Evolutionary conservation across 2,113 vertebrate species (phyloP), one percentile per base, ranked within the genome.

Genomic region (Girardinichthys multiradiatus): DNA sequence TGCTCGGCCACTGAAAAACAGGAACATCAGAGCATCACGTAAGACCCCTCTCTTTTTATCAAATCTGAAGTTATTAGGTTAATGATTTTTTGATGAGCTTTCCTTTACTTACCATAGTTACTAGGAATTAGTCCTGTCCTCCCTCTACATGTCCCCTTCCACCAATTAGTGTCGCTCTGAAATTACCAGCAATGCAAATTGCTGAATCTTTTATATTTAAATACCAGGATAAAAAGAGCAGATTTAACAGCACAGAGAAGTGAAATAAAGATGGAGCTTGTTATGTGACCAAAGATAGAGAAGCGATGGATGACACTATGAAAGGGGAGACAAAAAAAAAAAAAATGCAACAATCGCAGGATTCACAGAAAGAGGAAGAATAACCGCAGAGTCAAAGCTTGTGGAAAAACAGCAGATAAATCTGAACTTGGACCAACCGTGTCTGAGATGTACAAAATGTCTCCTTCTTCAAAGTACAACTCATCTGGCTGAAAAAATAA

Each of bases 121-220:
- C 98, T 99, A 71, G 98, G 98, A 91, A 99, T 97, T n/a, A 99
- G 93, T 74, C 98, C 98, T 37, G 96, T 97, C 86, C 96, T 93
- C 86, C 98, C 98, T 91, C 95, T 95, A 83, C 95, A 98, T 12
- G 98, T 99, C 61, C 98, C 98, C 86, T 99, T 99, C 98, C 98
- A 99, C 98, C 98, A 99, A 59, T 97, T 99, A 92, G 92, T 95
- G 94, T 99, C 98, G 93, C 94, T 99, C 98, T 99, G 86, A 8
- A 67, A 80, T 88, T 62, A 10, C 63, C 1, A 61, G n/a, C 2
- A 58, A 72, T 2, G 19, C 4, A 39, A 7, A 70, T 63, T 37
- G 21, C n/a, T n/a, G n/a, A n/a, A n/a, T n/a, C n/a, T n/a, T 0
- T 54, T 26, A 4, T 12, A 1, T 59, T 72, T 64, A 28, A 21